phyloP scores from a whole-genome alignment of 2,888 invertebrate genomes.

The Campoplex capitator region DNA sequence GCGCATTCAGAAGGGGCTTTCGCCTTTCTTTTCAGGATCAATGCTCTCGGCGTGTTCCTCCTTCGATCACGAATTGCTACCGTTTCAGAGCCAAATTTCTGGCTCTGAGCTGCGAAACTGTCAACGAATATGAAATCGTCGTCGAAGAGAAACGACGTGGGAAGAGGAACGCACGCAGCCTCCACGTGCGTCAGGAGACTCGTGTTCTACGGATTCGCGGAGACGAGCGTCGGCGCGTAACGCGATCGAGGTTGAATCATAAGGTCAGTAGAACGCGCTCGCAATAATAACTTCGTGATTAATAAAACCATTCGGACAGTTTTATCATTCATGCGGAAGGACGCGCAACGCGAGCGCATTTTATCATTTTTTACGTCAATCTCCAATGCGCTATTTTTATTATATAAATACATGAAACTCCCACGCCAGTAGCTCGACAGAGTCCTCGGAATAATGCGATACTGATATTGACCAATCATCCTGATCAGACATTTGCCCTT shows the following conservation, averaged over 20 bases:
- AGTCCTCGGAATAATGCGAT: constrained; percentile 19
- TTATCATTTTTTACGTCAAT: neutral
- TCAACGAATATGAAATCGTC: neutral
- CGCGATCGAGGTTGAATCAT: constrained; percentile 58
- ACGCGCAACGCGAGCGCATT: constrained; percentile 9
- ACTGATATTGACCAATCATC: neutral
- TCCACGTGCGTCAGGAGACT: neutral
- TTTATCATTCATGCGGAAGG: constrained; percentile 50
- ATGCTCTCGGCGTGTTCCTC: neutral
- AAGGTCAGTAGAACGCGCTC: constrained; percentile 59
- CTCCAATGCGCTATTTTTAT: constrained; percentile 19
- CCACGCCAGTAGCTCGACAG: constrained; percentile 5
- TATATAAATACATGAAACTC: constrained; percentile 4
- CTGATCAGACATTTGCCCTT: constrained; percentile 35
- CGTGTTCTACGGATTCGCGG: constrained; percentile 10
- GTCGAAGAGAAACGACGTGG: neutral
- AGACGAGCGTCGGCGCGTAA: constrained; percentile 46
- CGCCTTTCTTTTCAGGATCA: neutral
- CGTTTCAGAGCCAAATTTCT: too few relatives aligned
- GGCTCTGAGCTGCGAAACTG: neutral
- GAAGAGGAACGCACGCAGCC: neutral
- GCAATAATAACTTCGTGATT: constrained; percentile 44
- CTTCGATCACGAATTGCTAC: too few relatives aligned
- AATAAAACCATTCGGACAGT: constrained; percentile 21
- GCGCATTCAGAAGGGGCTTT: neutral